Base-by-base conservation (phyloP, 2,888 invertebrate species). In the Phortica magna region DNA sequence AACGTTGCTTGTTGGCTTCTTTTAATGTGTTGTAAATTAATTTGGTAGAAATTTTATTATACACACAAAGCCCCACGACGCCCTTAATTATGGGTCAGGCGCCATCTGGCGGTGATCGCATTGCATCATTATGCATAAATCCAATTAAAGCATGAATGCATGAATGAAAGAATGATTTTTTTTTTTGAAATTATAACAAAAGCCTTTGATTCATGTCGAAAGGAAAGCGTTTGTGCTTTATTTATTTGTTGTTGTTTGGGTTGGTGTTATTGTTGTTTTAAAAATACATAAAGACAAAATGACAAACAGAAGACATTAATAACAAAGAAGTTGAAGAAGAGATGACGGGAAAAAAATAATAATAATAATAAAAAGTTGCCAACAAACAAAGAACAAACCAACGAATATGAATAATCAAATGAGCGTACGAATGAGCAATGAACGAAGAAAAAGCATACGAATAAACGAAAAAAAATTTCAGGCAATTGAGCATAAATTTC, bases 401-500 rank as follows among this genome's bases (percentile, higher is more conserved):
- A 57, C n/a, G 31, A 31, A 31, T 31, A 31, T 31, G 31, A 31
- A 31, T 57, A 7, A 57, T 17, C 19, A n/a, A 19, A 14, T 57
- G 12, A 14, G 7, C 7, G n/a, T n/a, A 57, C 12, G 17, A n/a
- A 19, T 6, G 57, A 14, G 17, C 55, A n/a, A n/a, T n/a, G n/a
- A n/a, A n/a, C n/a, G n/a, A n/a, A n/a, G n/a, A n/a, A n/a, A n/a
- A n/a, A n/a, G n/a, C n/a, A n/a, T n/a, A n/a, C n/a, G n/a, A n/a
- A n/a, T n/a, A n/a, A n/a, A n/a, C n/a, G n/a, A n/a, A 10, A 55
- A 17, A 57, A 57, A 57, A 57, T 19, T 57, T 57, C n/a, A 14
- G 77, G 73, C 81, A 87, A 87, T 87, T 82, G 80, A 76, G 86
- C 88, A 82, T 83, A 81, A 72, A 80, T 87, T 85, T 83, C 88